A percentile compares a stretch with the other conserved stretches of the same genome.
These are phyloP conservation scores for Avahi laniger DNA, from an alignment of 2,797 vertebrate genomes.

Conservation along the genomic window DNA sequence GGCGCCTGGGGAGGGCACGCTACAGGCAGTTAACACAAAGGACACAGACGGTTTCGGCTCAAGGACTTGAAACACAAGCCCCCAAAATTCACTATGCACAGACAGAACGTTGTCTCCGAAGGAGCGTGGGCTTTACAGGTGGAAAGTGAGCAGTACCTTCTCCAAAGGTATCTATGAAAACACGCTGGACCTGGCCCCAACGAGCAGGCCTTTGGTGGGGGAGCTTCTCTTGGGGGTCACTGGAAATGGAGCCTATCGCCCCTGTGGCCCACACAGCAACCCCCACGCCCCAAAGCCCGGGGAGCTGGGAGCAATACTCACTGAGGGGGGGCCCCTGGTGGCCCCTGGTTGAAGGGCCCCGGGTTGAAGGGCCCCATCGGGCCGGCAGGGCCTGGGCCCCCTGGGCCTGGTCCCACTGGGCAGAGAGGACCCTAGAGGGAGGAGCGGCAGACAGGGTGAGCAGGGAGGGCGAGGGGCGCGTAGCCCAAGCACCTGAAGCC, in stretches of 20 bases:
- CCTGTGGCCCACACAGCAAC: not conserved
- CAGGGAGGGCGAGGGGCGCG: accelerated
- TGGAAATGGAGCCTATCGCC: not conserved
- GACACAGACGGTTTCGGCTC: accelerated
- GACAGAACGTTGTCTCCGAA: not conserved
- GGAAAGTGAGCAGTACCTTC: not conserved
- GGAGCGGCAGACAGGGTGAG: not conserved
- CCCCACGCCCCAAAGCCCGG: not conserved
- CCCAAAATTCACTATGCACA: not conserved
- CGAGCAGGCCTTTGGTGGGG: accelerated
- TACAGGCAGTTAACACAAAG: accelerated
- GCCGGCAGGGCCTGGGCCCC: constrained; percentile 89
- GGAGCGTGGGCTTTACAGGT: not conserved
- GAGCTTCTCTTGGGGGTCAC: not conserved
- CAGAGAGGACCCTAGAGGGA: constrained; percentile 90
- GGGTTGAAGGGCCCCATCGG: constrained; percentile 96
- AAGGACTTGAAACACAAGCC: no score
- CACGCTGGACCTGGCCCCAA: accelerated
- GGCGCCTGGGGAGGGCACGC: accelerated
- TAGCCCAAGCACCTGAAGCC: not conserved
- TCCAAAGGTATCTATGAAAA: not conserved
- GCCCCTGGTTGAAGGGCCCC: constrained; percentile 93
- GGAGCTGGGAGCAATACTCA: constrained; percentile 81
- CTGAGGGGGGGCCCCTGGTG: constrained; percentile 93
- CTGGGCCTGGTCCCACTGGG: constrained; percentile 88